Evolutionary conservation across 2,113 vertebrate species (phyloP).

Genomic region (Heloderma charlesbogerti): DNA sequence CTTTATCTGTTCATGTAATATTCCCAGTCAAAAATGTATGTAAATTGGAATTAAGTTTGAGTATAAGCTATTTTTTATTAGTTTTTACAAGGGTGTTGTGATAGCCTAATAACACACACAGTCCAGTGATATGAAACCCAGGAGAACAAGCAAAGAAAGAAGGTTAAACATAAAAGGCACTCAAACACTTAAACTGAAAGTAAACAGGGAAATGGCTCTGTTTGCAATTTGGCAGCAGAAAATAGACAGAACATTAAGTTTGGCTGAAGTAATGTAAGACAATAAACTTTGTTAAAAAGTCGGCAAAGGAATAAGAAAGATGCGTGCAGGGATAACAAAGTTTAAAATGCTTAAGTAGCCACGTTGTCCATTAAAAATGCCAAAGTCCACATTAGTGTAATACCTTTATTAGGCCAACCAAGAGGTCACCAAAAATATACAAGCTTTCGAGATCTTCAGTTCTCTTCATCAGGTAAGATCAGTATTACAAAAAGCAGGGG

Average conservation of each 20-base stretch:
- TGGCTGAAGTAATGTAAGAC: not conserved
- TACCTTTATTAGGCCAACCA: no score
- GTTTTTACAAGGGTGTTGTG: not conserved
- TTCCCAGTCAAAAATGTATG: conserved; percentile 3
- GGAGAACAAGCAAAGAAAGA: not conserved
- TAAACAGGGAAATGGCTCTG: conserved; percentile 30
- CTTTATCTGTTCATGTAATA: not conserved
- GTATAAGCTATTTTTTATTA: not conserved
- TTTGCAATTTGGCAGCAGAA: conserved; percentile 14
- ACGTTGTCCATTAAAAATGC: no score
- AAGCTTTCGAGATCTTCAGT: no score
- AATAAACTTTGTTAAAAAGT: not conserved
- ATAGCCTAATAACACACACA: not conserved
- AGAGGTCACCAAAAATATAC: no score
- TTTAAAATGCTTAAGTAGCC: not conserved
- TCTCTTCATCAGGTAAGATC: no score
- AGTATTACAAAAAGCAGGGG: no score
- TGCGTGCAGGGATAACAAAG: not conserved
- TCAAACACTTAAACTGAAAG: conserved; percentile 4
- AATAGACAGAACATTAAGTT: not conserved
- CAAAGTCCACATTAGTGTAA: no score
- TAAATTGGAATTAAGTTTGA: not conserved
- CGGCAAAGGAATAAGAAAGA: not conserved
- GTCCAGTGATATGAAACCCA: not conserved
- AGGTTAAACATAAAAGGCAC: conserved; percentile 9